Conservation (phyloP, 1,140 invertebrate genomes). For the Apolygus lucorum region DNA sequence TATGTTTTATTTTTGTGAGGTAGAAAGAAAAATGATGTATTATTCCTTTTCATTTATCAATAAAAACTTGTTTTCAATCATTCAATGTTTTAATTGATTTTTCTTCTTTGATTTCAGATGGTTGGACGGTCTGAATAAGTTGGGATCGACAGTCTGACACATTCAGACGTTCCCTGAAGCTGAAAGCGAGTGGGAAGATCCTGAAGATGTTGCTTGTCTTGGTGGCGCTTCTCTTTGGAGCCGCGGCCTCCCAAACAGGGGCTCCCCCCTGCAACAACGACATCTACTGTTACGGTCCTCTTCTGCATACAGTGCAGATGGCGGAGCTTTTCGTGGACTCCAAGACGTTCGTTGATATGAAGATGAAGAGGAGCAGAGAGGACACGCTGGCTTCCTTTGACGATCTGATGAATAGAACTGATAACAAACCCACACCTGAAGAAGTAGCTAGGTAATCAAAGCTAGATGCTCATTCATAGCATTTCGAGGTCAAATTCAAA, state of each 20-base stretch:
- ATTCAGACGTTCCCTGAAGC: too few relatives aligned
- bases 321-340: constrained; percentile 66
- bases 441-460: constrained; percentile 49
- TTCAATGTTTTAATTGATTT: too few relatives aligned
- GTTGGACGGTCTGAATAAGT: too few relatives aligned
- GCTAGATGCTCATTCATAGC: too few relatives aligned
- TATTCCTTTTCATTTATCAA: too few relatives aligned
- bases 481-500: too few relatives aligned
- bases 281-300: constrained; percentile 67
- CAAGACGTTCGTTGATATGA: constrained; percentile 87
- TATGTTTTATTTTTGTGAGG: too few relatives aligned
- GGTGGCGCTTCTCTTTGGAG: background rate
- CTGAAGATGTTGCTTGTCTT: background rate
- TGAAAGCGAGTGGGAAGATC: too few relatives aligned
- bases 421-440: constrained; percentile 44
- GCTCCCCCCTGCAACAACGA: constrained; percentile 43
- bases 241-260: background rate
- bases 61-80: too few relatives aligned
- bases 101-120: too few relatives aligned
- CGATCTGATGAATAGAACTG: constrained; percentile 51
- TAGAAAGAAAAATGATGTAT: too few relatives aligned
- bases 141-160: too few relatives aligned
- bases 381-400: constrained; percentile 43
- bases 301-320: constrained; percentile 66
- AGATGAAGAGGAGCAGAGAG: constrained; percentile 45